A percentile compares a stretch with the other conserved stretches of the same genome.
Conservation (phyloP, 2,113 vertebrate species). For the Oreotragus oreotragus region DNA sequence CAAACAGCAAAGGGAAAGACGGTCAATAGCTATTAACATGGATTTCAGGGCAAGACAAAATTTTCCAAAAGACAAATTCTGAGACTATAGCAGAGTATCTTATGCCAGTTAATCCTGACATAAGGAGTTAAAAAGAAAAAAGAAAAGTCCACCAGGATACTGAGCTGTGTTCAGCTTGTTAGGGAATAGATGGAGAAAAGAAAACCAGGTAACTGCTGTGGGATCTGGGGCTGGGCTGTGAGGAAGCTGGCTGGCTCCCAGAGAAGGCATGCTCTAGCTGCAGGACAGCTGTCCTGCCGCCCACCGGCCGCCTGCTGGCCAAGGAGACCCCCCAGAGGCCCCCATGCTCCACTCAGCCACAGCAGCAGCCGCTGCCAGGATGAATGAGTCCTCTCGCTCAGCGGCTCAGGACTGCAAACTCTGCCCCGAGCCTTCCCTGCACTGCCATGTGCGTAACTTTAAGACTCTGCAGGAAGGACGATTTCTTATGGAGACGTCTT, state of each 20-base stretch:
- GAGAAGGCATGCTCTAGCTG: neutral
- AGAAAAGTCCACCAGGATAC: neutral
- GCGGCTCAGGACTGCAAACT: neutral
- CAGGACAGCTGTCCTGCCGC: neutral
- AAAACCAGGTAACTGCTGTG: neutral
- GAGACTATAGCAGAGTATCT: rapidly evolving
- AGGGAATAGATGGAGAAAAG: rapidly evolving
- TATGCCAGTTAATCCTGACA: neutral
- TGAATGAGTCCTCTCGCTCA: rapidly evolving
- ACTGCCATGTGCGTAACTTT: rapidly evolving
- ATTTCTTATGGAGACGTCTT: neutral
- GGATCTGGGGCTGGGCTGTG: rapidly evolving
- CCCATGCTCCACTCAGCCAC: neutral
- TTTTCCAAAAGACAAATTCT: neutral
- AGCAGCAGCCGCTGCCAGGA: neutral
- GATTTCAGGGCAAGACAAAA: neutral
- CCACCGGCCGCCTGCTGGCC: neutral
- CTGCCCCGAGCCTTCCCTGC: rapidly evolving
- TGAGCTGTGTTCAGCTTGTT: neutral
- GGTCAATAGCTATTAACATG: neutral
- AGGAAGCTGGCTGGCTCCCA: neutral
- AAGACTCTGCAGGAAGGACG: neutral
- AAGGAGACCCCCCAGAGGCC: rapidly evolving
- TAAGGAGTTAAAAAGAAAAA: too few species aligned
- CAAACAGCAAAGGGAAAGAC: neutral